These are phyloP conservation scores for Lepidotrigona ventralis DNA, from an alignment of 1,140 invertebrate genomes.

Conservation along the genomic window DNA sequence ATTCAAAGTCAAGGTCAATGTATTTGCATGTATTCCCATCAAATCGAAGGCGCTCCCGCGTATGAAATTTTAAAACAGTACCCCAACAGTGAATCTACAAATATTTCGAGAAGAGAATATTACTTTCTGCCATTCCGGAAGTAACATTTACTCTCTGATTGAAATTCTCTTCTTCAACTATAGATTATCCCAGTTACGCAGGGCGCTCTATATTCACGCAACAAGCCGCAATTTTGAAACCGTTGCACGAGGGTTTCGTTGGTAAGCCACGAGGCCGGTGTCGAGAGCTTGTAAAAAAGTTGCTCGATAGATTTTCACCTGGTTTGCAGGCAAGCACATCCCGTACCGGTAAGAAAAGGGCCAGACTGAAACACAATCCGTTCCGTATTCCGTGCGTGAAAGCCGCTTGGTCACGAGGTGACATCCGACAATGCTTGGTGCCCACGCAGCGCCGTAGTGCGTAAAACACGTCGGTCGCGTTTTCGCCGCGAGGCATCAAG, in stretches of 20 bases:
- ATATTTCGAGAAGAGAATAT: too few species aligned
- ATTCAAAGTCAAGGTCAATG: too few species aligned
- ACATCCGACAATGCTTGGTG: slow-evolving; percentile 68
- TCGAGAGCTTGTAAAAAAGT: neutral
- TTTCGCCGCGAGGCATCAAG: slow-evolving; percentile 49
- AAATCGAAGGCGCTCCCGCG: too few species aligned
- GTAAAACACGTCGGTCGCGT: slow-evolving; percentile 58
- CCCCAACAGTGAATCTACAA: too few species aligned
- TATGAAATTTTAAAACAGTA: too few species aligned
- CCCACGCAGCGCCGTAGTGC: slow-evolving; percentile 64
- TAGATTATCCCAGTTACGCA: too few species aligned
- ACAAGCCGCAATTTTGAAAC: neutral
- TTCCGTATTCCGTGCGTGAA: slow-evolving; percentile 69
- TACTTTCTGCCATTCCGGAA: too few species aligned
- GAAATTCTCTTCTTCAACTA: neutral
- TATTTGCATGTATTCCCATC: too few species aligned
- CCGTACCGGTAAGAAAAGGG: slow-evolving; percentile 38
- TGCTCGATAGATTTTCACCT: slow-evolving; percentile 39
- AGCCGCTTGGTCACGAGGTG: slow-evolving; percentile 71
- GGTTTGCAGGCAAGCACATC: slow-evolving; percentile 17
- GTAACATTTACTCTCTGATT: too few species aligned
- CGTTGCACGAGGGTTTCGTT: neutral
- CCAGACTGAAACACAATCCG: slow-evolving; percentile 70
- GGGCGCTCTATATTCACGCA: too few species aligned
- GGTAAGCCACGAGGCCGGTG: neutral